phyloP scores from a whole-genome alignment of 2,113 vertebrate genomes.

The Solea solea region DNA sequence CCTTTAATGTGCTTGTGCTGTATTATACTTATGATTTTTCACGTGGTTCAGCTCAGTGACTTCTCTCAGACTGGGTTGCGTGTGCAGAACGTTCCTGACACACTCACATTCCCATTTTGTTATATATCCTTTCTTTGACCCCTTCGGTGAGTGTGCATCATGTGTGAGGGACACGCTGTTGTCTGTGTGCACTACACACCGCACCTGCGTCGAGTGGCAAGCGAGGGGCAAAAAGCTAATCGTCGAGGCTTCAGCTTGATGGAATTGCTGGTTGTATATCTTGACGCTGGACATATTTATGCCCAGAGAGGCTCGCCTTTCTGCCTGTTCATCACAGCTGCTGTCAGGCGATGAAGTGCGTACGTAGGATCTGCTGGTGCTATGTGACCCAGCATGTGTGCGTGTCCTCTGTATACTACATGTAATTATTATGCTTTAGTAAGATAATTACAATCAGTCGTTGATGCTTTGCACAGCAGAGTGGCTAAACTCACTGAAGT shows the following conservation, averaged over 20 bases:
- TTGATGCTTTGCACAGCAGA: neutral
- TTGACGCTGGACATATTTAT: conserved; percentile 71
- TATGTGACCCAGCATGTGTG: neutral
- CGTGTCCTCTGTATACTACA: neutral
- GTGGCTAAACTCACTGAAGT: neutral
- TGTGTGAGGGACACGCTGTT: conserved; percentile 15
- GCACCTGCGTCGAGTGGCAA: conserved; percentile 31
- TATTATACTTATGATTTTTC: no score
- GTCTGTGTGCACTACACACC: conserved; percentile 17
- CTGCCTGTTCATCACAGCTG: conserved; percentile 72
- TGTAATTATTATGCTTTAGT: no score
- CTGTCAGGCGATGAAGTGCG: conserved; percentile 29
- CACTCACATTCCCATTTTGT: conserved; percentile 29
- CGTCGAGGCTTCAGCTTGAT: conserved; percentile 57
- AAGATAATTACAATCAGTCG: no score
- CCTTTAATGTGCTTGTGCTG: no score
- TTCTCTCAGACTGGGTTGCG: no score
- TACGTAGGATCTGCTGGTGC: conserved; percentile 14
- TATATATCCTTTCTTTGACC: conserved; percentile 54
- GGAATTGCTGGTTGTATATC: conserved; percentile 70
- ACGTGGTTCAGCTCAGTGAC: no score
- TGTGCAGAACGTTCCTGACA: no score
- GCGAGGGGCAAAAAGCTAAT: conserved; percentile 58
- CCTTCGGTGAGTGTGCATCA: neutral
- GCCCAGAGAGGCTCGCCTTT: conserved; percentile 61